phyloP scores from a whole-genome alignment of 2,888 invertebrate species.

The Clitarchus hookeri region DNA sequence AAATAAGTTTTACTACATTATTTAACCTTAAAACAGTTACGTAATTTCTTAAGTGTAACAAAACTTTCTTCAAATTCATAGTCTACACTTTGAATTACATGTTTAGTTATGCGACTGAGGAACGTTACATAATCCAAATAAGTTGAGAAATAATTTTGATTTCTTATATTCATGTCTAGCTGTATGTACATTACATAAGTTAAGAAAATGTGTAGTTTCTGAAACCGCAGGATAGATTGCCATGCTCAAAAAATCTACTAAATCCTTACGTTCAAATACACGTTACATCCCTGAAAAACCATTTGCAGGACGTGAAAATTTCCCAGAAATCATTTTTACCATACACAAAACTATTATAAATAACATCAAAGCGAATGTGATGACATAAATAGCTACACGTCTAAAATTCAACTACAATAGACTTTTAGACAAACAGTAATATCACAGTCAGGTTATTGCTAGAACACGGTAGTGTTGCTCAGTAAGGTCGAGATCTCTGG shows the following conservation, averaged over 20 bases:
- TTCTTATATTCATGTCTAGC: too few relatives aligned
- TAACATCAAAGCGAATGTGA: neutral
- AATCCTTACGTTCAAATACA: neutral
- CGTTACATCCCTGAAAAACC: neutral
- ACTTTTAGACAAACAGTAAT: constrained; percentile 12
- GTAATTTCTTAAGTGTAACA: neutral
- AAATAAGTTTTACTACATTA: too few relatives aligned
- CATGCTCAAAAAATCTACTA: neutral
- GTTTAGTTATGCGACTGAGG: neutral
- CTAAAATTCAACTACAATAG: neutral
- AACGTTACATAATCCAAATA: neutral
- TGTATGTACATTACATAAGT: too few relatives aligned
- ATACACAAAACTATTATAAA: neutral
- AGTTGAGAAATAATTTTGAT: too few relatives aligned
- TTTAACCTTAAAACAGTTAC: too few relatives aligned
- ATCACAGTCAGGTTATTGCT: constrained; percentile 19
- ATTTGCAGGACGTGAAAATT: neutral
- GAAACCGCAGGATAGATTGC: neutral
- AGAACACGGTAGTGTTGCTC: constrained; percentile 18
- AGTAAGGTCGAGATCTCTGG: neutral
- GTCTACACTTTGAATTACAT: neutral
- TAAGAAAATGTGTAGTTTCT: neutral
- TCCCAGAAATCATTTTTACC: neutral
- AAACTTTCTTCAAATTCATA: neutral
- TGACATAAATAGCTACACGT: constrained; percentile 2